These are phyloP conservation scores for Campopleginae sp. DNA, from an alignment of 2,888 invertebrate genomes.

Conservation along the genomic window DNA sequence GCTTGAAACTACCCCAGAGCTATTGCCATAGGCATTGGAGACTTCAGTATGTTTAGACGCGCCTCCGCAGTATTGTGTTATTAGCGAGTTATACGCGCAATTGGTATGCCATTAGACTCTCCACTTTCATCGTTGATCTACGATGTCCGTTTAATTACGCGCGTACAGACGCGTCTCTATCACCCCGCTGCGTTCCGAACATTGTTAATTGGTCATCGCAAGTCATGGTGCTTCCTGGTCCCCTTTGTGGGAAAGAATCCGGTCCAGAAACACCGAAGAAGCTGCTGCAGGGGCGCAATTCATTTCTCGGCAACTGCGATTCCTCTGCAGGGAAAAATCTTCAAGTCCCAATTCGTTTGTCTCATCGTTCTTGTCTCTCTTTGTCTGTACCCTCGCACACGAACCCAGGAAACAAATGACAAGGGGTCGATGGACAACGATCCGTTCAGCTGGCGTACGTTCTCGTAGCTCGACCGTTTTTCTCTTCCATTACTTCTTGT, in stretches of 20 bases:
- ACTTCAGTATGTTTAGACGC: constrained; percentile 31
- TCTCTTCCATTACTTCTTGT: constrained; percentile 58
- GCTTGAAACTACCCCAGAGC: constrained; percentile 64
- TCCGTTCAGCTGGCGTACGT: background rate
- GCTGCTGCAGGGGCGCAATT: background rate
- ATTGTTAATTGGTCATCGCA: constrained; percentile 37
- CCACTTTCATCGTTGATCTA: constrained; percentile 63
- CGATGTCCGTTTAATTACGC: constrained; percentile 73
- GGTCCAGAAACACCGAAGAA: background rate
- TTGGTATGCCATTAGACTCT: constrained; percentile 57
- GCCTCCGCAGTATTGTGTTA: constrained; percentile 15
- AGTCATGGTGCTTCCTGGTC: background rate
- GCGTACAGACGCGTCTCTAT: constrained; percentile 74
- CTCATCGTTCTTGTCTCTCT: constrained; percentile 3
- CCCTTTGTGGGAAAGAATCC: background rate
- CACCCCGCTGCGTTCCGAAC: constrained; percentile 15
- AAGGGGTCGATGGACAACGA: background rate
- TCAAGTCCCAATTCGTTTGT: background rate
- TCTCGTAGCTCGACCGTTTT: constrained; percentile 13
- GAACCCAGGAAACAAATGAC: background rate
- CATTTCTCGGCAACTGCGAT: background rate
- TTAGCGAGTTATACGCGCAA: constrained; percentile 8
- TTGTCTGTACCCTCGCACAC: background rate
- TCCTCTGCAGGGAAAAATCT: background rate
- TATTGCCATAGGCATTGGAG: constrained; percentile 15